Base-by-base conservation (phyloP, 2,888 invertebrate species). In the Drosophila bunnanda region DNA sequence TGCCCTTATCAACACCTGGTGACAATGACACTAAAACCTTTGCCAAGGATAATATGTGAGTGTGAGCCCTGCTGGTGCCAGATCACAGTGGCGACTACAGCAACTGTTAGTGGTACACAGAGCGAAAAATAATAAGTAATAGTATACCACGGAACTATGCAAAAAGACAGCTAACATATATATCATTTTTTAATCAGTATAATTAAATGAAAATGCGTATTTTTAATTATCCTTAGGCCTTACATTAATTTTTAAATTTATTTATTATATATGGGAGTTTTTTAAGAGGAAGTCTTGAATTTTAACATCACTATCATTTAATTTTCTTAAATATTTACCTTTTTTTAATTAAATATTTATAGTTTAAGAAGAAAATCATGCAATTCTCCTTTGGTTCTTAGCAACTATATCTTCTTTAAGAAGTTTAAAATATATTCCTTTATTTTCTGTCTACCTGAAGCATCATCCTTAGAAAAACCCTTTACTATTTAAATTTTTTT, bases 1-100 rank as follows among this genome's bases (percentile, higher is more conserved):
- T 59, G 66, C 69, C 74, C 74, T 85, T 82, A 76, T 77, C 80
- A 79, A 80, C 84, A 88, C 88, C 86, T 85, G 88, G 74, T 79
- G 83, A 80, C 80, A 85, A 65, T 80, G 85, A 88, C 85, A 87
- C 76, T 79, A 82, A 85, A 83, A 82, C 84, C 88, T 77, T 75
- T 85, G 55, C 60, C 82, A 78, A 72, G 82, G 76, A 80, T 77
- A 77, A 74, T 78, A 58, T 68, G 59, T 61, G 59, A 53, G 55
- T 38, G 30, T 32, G 41, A 50, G 64, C 20, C 61, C 48, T 72
- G 69, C 46, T 61, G 61, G 28, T 61, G 64, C 64, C 61, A 61
- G 60, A 64, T 59, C 59, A 39, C 59, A 46, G 46, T 1, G 22
- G 50, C 28, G 28, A 41, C 50, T 43, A 28, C 61, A 25, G 41